Evolutionary conservation across 1,140 invertebrate genomes (phyloP).

Genomic region (Hermatobates lingyangjiaoensis): DNA sequence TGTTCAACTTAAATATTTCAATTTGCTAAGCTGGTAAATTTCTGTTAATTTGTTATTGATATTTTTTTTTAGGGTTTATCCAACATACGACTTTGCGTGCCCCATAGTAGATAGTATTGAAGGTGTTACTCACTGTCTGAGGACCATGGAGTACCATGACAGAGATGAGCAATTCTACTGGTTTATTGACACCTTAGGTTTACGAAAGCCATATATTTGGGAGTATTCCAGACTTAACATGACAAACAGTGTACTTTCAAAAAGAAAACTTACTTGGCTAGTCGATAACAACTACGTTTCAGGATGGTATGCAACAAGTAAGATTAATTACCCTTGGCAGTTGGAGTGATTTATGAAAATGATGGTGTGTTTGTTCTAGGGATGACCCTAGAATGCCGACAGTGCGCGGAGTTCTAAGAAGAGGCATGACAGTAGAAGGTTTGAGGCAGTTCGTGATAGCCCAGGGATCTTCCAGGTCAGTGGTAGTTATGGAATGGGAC

Average conservation of each 20-base stretch:
- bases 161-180: constrained; percentile 95
- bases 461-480: constrained; percentile 93
- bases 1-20: too few species aligned
- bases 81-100: constrained; percentile 99
- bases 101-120: constrained; percentile 96
- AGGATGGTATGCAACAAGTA: constrained; percentile 56
- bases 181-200: constrained; percentile 70
- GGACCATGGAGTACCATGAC: constrained; percentile 98
- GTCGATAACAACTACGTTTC: constrained; percentile 83
- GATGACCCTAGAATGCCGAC: constrained; percentile 98
- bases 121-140: constrained; percentile 87
- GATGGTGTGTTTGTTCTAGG: constrained; percentile 29
- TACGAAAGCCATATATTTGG: constrained; percentile 86
- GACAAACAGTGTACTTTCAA: constrained; percentile 94
- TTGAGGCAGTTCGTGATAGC: constrained; percentile 94
- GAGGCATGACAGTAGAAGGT: constrained; percentile 94
- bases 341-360: not conserved
- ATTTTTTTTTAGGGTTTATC: constrained; percentile 66
- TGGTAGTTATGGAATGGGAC: constrained; percentile 99
- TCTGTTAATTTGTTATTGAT: too few species aligned
- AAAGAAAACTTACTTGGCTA: constrained; percentile 94
- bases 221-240: constrained; percentile 86
- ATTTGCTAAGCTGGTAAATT: too few species aligned
- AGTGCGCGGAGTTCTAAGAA: constrained; percentile 81
- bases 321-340: not conserved